A percentile compares a stretch with the other conserved stretches of the same genome.
phyloP scores from a whole-genome alignment of 53 echinoderm and acorn worm species.

The Astropecten irregularis region DNA sequence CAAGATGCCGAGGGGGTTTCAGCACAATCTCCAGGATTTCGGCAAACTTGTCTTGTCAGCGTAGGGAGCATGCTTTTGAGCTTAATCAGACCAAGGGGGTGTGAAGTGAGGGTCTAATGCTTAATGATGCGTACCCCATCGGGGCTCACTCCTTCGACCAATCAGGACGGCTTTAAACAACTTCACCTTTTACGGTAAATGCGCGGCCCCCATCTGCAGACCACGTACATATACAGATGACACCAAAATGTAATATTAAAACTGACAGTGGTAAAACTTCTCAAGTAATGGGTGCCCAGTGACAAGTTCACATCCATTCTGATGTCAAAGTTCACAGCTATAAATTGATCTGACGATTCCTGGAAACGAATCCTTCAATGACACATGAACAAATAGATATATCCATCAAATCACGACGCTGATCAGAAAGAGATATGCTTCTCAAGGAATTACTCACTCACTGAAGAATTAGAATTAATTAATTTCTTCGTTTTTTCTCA shows the following conservation, averaged over 20 bases:
- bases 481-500: too few relatives aligned
- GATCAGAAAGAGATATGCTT: too few relatives aligned
- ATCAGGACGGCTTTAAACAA: slow-evolving; percentile 23
- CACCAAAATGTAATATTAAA: neutral
- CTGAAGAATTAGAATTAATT: too few relatives aligned
- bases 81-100: neutral
- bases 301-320: too few relatives aligned
- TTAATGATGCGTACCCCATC: slow-evolving; percentile 1
- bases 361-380: slow-evolving; percentile 23
- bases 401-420: too few relatives aligned
- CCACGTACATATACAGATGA: slow-evolving; percentile 6
- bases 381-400: too few relatives aligned
- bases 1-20: neutral
- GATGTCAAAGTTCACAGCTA: too few relatives aligned
- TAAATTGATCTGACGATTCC: neutral
- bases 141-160: slow-evolving; percentile 2
- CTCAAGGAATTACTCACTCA: too few relatives aligned
- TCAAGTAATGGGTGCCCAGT: neutral
- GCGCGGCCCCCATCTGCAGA: slow-evolving; percentile 24
- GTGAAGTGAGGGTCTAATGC: slow-evolving; percentile 3
- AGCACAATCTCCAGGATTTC: neutral
- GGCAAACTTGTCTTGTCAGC: neutral
- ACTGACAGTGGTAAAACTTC: slow-evolving; percentile 18
- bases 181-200: slow-evolving; percentile 42
- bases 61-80: neutral